Base-by-base conservation (phyloP, 2,888 invertebrate genomes). In the Yponomeuta evonymella region DNA sequence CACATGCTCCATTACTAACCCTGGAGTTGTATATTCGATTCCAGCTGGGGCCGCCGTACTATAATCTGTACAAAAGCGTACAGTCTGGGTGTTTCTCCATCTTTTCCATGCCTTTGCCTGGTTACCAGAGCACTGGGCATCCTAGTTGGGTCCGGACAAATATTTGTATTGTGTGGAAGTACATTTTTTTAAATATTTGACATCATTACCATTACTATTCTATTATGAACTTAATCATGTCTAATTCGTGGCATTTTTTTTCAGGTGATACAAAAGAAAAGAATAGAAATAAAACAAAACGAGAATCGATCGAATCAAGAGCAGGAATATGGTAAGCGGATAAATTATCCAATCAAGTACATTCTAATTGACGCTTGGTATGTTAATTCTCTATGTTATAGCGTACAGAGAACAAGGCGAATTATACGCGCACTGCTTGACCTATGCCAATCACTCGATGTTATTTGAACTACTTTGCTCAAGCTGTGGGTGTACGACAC, bases 311-410 rank as follows among this genome's bases (percentile, higher is more conserved):
- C 78, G 80, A 77, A 73, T 81, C 2, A 83, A 77, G 84, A 85
- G 65, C 72, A 78, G 72, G 79, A 83, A 73, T 86, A 77, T 74
- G 84, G 90, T 90, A 78, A 80, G 80, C 75, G 30, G 12, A 58
- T 58, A 58, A 58, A 58, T 58, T 15, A 58, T 58, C 12, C 51
- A 58, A 15, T 43, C 8, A 43, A 58, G 12, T 15, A 12, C 15
- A 58, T 58, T 15, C 6, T 58, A 58, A 58, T 58, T 15, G 51
- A 12, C 15, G 15, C 15, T 15, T 58, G 51, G 51, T 58, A 58
- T 58, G 51, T 58, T 58, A 58, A 58, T 58, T 58, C 15, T 58
- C 15, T 15, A 8, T 58, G 10, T 58, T 58, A 58, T 58, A 58
- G 15, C 12, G 51, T 12, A 15, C 51, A 15, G 51, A 12, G 15